Conservation (phyloP, 1,140 invertebrate species). For the Scaptomyza montana region DNA sequence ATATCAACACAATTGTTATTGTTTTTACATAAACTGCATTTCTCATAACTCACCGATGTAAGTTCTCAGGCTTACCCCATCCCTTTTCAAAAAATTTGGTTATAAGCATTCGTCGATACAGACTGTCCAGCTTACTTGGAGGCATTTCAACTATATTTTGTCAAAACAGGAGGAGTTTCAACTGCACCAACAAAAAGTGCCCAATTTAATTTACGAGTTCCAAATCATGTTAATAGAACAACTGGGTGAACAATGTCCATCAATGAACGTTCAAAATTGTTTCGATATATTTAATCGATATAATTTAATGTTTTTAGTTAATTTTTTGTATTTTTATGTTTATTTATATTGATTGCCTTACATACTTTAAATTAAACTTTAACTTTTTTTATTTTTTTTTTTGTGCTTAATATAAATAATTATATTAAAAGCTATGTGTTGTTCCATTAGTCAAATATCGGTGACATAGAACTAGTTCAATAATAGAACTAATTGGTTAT, state of each 20-base stretch:
- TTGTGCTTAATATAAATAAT: not conserved
- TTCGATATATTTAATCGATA: slow-evolving; percentile 16
- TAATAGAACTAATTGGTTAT: not conserved
- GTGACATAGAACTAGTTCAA: slow-evolving; percentile 1
- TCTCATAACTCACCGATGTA: slow-evolving; percentile 89
- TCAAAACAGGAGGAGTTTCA: slow-evolving; percentile 17
- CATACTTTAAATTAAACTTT: no score
- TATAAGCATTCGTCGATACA: slow-evolving; percentile 94
- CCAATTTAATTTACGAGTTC: slow-evolving; percentile 26
- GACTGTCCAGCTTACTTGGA: slow-evolving; percentile 91
- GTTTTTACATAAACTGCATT: slow-evolving; percentile 3
- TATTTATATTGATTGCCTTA: not conserved
- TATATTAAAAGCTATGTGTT: not conserved
- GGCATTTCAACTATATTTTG: slow-evolving; percentile 85
- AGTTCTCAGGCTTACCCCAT: slow-evolving; percentile 96
- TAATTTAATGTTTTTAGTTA: not conserved
- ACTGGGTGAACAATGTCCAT: slow-evolving; percentile 3
- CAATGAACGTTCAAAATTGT: not conserved
- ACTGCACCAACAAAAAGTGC: slow-evolving; percentile 20
- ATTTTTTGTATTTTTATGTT: no score
- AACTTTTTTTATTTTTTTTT: no score
- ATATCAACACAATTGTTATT: not conserved
- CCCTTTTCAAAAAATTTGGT: slow-evolving; percentile 98
- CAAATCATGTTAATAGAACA: slow-evolving; percentile 1
- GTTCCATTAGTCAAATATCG: not conserved